Evolutionary conservation across 2,797 vertebrate genomes (phyloP).

Genomic region (Lithobates sylvaticus): DNA sequence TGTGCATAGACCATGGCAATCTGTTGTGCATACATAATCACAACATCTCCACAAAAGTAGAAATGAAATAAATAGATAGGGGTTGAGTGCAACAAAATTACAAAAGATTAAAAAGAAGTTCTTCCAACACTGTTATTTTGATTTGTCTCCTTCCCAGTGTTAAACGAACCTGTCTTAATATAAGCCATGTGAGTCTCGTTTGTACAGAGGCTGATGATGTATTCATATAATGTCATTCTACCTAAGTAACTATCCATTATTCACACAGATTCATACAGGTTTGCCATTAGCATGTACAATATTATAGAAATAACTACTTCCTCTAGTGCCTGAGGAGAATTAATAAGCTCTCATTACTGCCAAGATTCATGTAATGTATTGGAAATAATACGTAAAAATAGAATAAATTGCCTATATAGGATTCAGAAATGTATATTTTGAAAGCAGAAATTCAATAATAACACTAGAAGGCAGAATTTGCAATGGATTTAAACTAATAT

Average conservation of each 20-base stretch:
- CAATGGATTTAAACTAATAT: conserved; percentile 4
- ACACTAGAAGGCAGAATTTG: conserved; percentile 6
- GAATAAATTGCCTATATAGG: conserved; percentile 77
- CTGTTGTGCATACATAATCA: too few relatives aligned
- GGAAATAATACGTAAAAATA: conserved; percentile 83
- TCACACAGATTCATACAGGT: conserved; percentile 71
- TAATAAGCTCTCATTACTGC: conserved; percentile 80
- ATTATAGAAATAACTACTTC: conserved; percentile 73
- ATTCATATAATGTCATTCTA: conserved; percentile 67
- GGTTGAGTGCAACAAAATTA: too few relatives aligned
- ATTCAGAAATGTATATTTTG: conserved; percentile 68
- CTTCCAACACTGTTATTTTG: too few relatives aligned
- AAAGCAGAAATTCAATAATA: conserved; percentile 21
- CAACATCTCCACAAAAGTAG: too few relatives aligned
- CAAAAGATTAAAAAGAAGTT: too few relatives aligned
- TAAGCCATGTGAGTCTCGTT: conserved; percentile 64
- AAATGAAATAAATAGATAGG: too few relatives aligned
- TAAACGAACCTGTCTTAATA: conserved; percentile 72
- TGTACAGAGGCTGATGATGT: conserved; percentile 73
- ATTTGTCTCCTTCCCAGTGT: not conserved
- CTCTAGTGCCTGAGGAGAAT: conserved; percentile 73
- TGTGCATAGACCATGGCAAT: too few relatives aligned
- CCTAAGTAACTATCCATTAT: conserved; percentile 63
- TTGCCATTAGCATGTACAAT: conserved; percentile 71
- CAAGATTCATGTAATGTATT: conserved; percentile 80